Evolutionary conservation across 2,113 vertebrate genomes (phyloP).

Genomic region (Todiramphus chloris): DNA sequence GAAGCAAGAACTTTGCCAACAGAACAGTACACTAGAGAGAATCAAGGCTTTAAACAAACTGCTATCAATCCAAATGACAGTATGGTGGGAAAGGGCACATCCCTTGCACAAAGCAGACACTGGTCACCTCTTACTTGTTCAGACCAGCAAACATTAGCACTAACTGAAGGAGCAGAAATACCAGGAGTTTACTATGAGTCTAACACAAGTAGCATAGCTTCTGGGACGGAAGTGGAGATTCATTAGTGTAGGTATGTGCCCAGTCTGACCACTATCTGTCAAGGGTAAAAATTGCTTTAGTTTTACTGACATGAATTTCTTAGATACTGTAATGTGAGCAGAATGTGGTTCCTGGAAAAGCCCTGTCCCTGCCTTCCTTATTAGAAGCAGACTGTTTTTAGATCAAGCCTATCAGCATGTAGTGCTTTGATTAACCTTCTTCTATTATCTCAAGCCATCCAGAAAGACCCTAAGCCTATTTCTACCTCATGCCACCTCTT

Average conservation of each 20-base stretch:
- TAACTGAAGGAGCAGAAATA: background rate
- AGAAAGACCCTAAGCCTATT: background rate
- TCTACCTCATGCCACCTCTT: background rate
- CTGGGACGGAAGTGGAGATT: background rate
- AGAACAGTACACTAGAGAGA: background rate
- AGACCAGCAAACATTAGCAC: background rate
- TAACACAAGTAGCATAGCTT: background rate
- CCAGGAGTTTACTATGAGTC: background rate
- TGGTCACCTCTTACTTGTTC: background rate
- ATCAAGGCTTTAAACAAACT: background rate
- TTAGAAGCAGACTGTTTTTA: background rate
- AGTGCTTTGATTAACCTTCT: background rate
- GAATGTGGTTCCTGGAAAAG: background rate
- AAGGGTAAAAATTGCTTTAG: background rate
- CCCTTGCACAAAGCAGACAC: background rate
- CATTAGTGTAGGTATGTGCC: fast-evolving
- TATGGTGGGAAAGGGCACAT: fast-evolving
- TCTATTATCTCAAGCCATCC: background rate
- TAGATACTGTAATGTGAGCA: background rate
- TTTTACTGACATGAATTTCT: background rate
- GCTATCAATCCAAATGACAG: background rate
- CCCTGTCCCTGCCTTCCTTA: background rate
- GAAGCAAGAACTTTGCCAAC: background rate
- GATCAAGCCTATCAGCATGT: background rate
- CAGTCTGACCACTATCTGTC: background rate